Evolutionary conservation across 2,797 vertebrate species (phyloP).

Genomic region (Chaetodon trifasciatus): DNA sequence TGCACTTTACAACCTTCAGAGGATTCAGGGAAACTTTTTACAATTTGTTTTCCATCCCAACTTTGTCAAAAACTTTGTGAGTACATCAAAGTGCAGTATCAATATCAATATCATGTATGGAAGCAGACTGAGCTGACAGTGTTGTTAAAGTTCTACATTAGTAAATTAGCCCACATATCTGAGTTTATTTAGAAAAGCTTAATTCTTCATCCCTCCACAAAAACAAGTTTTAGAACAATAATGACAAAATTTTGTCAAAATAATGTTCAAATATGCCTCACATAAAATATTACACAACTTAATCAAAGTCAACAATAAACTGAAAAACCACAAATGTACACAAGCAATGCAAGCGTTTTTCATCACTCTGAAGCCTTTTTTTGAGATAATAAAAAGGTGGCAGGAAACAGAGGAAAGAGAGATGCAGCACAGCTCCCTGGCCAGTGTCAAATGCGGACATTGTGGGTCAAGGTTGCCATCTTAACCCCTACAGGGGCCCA

Average conservation of each 20-base stretch:
- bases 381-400: neutral
- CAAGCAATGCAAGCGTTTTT: neutral
- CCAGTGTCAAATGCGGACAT: neutral
- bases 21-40: neutral
- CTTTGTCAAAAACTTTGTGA: neutral
- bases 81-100: neutral
- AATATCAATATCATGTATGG: neutral
- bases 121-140: neutral
- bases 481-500: neutral
- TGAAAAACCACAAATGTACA: neutral
- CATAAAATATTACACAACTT: neutral
- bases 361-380: neutral
- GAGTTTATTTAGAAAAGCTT: neutral
- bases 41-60: neutral
- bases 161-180: too few species aligned
- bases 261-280: neutral
- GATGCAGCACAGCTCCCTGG: neutral
- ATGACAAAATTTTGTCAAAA: neutral
- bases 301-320: neutral
- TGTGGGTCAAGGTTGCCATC: neutral
- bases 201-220: neutral
- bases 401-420: neutral
- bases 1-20: neutral
- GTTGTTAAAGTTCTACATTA: neutral
- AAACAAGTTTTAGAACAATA: neutral